phyloP scores from a whole-genome alignment of 2,113 vertebrate species.

The Callipepla squamata region DNA sequence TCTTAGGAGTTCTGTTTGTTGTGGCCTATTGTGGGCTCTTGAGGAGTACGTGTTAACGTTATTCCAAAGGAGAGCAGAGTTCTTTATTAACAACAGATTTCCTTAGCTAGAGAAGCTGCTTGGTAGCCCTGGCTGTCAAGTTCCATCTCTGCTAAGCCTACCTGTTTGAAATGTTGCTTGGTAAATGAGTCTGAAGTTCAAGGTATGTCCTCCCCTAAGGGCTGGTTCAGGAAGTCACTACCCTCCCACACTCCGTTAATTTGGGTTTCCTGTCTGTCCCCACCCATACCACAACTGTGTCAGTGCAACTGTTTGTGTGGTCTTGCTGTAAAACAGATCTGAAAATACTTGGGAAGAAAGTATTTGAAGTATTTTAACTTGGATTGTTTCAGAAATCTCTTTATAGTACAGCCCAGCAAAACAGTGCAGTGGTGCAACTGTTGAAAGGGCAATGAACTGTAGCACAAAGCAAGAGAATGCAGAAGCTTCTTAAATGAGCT shows the following conservation, averaged over 20 bases:
- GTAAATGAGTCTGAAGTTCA: neutral
- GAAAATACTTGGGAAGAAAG: conserved; percentile 10
- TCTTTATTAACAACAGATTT: neutral
- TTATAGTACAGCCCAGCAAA: neutral
- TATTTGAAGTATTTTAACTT: conserved; percentile 5
- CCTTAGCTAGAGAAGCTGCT: neutral
- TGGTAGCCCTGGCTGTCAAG: neutral
- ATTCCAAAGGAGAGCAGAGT: neutral
- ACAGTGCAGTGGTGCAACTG: neutral
- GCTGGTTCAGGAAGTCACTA: conserved; percentile 11
- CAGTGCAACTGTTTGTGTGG: conserved; percentile 1
- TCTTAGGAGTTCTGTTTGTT: neutral
- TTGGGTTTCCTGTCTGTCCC: conserved; percentile 29
- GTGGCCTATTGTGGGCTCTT: neutral
- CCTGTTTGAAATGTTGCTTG: neutral
- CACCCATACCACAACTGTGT: conserved; percentile 18
- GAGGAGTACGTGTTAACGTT: neutral
- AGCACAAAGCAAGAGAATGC: neutral
- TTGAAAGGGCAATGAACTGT: neutral
- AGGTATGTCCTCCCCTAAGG: neutral
- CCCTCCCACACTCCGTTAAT: neutral
- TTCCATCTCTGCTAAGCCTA: neutral
- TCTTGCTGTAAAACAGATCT: conserved; percentile 1
- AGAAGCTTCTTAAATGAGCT: neutral
- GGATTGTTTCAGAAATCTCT: conserved; percentile 16